Conservation (phyloP, 2,113 vertebrate species). For the Leptocoma aspasia region DNA sequence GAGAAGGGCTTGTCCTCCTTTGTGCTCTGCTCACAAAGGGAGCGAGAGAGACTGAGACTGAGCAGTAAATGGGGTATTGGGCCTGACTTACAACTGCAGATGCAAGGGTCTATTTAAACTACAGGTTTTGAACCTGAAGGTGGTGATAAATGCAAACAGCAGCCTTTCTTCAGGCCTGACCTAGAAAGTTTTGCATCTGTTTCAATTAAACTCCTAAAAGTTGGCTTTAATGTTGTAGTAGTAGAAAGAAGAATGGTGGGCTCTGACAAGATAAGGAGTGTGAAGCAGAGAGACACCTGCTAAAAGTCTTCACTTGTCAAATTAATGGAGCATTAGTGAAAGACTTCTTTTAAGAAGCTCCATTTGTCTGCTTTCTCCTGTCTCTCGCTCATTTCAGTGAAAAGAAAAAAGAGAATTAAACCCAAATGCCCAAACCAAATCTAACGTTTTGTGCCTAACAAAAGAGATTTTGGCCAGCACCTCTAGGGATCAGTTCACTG, state of each 20-base stretch:
- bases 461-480: background rate
- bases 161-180: background rate
- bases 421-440: background rate
- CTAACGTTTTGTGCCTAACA: background rate
- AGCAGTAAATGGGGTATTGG: background rate
- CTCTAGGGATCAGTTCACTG: background rate
- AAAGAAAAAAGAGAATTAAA: background rate
- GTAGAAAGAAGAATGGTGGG: background rate
- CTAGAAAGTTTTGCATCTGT: background rate
- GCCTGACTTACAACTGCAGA: background rate
- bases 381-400: background rate
- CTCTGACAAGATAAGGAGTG: background rate
- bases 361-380: background rate
- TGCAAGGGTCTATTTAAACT: background rate
- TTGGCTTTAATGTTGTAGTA: background rate
- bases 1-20: background rate
- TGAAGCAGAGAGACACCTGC: background rate
- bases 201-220: background rate
- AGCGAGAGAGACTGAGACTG: background rate
- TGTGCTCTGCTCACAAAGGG: background rate
- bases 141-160: background rate
- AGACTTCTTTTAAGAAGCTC: background rate
- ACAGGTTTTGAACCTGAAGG: background rate
- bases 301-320: background rate
- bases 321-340: background rate